These are phyloP conservation scores for Rallus limicola DNA, from an alignment of 2,113 vertebrate genomes.

Conservation along the genomic window DNA sequence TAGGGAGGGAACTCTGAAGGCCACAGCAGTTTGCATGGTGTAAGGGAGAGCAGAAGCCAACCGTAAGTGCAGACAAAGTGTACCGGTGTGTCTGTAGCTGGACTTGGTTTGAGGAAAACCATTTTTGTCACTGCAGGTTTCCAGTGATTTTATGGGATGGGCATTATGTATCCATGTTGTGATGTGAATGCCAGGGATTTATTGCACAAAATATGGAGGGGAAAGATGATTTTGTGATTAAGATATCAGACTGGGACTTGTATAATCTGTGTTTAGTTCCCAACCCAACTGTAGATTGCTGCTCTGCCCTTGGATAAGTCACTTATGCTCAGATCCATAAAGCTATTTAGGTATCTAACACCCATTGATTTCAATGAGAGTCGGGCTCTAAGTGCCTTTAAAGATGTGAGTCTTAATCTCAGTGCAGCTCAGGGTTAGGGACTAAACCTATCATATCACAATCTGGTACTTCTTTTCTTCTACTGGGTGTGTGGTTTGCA, in stretches of 20 bases:
- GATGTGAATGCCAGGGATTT: slow-evolving; percentile 1
- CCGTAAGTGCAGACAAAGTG: background rate
- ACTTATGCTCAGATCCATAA: slow-evolving; percentile 48
- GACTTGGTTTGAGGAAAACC: background rate
- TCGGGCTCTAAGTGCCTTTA: slow-evolving; percentile 9
- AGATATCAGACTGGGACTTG: slow-evolving; percentile 11
- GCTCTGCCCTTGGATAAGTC: slow-evolving; percentile 39
- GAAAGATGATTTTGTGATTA: slow-evolving; percentile 33
- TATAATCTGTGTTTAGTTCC: slow-evolving; percentile 51
- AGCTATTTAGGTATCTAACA: slow-evolving; percentile 51
- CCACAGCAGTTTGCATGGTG: background rate
- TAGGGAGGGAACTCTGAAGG: background rate
- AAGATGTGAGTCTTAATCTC: slow-evolving; percentile 27
- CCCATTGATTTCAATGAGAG: slow-evolving; percentile 51
- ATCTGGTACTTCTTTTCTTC: background rate
- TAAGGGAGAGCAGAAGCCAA: slow-evolving; percentile 4
- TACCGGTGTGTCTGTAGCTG: background rate
- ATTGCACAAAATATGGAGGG: background rate
- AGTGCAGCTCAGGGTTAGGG: background rate
- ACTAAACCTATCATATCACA: background rate
- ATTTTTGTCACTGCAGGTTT: background rate
- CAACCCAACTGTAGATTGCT: slow-evolving; percentile 11
- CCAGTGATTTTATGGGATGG: background rate
- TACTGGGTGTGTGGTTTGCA: background rate
- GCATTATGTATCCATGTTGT: background rate